A percentile compares a stretch with the other conserved stretches of the same genome.
These are phyloP conservation scores for Podarcis muralis DNA, from an alignment of 2,113 vertebrate species.

Conservation along the genomic window DNA sequence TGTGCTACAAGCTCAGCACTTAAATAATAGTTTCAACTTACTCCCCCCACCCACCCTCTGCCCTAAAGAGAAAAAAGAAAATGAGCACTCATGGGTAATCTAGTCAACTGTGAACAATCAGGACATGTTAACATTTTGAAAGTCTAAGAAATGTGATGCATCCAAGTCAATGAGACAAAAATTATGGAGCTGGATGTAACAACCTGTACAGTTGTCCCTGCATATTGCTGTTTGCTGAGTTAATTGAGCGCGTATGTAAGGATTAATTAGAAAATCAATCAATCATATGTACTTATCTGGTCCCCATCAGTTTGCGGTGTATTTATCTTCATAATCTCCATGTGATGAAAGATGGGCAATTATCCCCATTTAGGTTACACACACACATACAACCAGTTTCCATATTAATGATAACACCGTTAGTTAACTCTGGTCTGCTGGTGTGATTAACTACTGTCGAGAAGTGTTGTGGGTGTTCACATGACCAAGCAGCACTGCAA, in stretches of 20 bases:
- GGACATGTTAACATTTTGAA: conserved; percentile 49
- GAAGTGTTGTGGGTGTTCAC: not conserved
- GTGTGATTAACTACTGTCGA: conserved; percentile 8
- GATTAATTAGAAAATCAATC: conserved; percentile 40
- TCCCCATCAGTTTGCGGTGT: conserved; percentile 13
- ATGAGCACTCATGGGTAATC: not conserved
- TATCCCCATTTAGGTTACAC: conserved; percentile 10
- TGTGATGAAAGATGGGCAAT: conserved; percentile 24
- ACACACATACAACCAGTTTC: not conserved
- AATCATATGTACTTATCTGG: conserved; percentile 24
- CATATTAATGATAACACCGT: not conserved
- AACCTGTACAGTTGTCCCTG: conserved; percentile 28
- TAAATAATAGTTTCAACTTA: not conserved
- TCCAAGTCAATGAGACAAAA: conserved; percentile 50
- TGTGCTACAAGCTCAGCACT: not conserved
- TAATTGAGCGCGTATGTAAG: conserved; percentile 40
- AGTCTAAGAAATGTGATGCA: conserved; percentile 42
- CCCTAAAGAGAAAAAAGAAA: not conserved
- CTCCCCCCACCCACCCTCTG: too few relatives aligned
- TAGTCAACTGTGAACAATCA: conserved; percentile 37
- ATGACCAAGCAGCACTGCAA: not conserved
- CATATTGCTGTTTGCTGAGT: conserved; percentile 15
- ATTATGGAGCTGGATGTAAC: conserved; percentile 38
- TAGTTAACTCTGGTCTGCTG: conserved; percentile 9
- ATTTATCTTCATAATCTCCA: conserved; percentile 24